A percentile compares a stretch with the other conserved stretches of the same genome.
Conservation (phyloP, 2,888 invertebrate genomes). For the Dynastes maya region DNA sequence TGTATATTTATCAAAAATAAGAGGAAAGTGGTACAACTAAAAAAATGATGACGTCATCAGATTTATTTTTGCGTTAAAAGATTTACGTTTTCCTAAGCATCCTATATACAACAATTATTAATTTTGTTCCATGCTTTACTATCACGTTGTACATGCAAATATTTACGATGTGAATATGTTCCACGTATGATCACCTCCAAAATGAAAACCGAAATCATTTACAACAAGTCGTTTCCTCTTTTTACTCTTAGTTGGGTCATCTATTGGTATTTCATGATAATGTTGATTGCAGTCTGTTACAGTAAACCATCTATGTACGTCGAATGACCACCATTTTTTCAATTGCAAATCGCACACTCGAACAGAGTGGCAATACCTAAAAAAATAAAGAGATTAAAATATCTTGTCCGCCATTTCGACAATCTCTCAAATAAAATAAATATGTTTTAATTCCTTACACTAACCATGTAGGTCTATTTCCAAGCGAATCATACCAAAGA, state of each 20-base stretch:
- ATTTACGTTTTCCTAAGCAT: no score
- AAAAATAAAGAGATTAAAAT: not conserved
- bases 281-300: slow-evolving; percentile 43
- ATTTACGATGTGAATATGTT: slow-evolving; percentile 46
- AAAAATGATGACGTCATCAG: no score
- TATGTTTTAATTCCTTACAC: not conserved
- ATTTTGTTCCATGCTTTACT: no score
- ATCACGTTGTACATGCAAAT: not conserved
- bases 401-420: no score
- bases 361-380: slow-evolving; percentile 57
- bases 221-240: not conserved
- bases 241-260: not conserved
- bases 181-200: slow-evolving; percentile 54
- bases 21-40: no score
- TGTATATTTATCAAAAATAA: no score
- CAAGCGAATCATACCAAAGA: slow-evolving; percentile 59
- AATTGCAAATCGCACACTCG: slow-evolving; percentile 56
- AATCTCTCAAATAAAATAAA: no score
- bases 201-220: slow-evolving; percentile 49
- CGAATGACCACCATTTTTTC: slow-evolving; percentile 53
- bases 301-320: slow-evolving; percentile 55
- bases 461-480: slow-evolving; percentile 57
- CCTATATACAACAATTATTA: no score
- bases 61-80: no score
- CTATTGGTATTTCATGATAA: slow-evolving; percentile 31